These are phyloP conservation scores for Alosa alosa DNA, from an alignment of 2,113 vertebrate species.

Conservation along the genomic window DNA sequence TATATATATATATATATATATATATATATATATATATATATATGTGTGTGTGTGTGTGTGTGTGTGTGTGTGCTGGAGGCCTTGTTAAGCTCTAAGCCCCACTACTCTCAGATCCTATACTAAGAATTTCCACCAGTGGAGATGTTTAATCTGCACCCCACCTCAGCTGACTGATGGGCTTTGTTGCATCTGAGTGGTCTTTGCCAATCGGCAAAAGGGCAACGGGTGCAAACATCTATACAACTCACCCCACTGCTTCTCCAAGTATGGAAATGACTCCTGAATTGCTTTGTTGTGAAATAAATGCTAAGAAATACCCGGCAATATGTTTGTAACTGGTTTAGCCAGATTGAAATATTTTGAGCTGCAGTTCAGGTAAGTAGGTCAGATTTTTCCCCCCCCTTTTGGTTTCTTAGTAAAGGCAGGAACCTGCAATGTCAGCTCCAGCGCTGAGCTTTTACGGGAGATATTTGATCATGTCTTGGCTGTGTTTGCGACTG, in stretches of 20 bases:
- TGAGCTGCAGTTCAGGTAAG: background rate
- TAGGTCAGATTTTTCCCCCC: background rate
- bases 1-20: too few species aligned
- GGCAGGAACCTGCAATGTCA: background rate
- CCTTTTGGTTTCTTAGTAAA: background rate
- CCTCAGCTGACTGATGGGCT: background rate
- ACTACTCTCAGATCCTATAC: background rate
- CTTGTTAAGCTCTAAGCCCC: background rate
- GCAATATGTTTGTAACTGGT: background rate
- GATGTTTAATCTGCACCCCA: background rate
- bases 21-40: background rate
- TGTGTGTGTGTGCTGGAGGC: background rate
- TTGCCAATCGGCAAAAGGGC: background rate
- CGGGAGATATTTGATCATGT: background rate
- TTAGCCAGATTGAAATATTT: background rate
- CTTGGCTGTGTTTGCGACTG: background rate
- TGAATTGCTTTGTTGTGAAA: background rate
- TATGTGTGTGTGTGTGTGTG: too few species aligned
- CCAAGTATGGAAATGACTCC: background rate
- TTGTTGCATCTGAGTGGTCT: slow-evolving; percentile 4
- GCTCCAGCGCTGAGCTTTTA: background rate
- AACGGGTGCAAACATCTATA: background rate
- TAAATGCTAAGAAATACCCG: background rate
- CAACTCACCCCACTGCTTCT: background rate
- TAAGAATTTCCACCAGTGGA: slow-evolving; percentile 1